phyloP scores from a whole-genome alignment of 2,113 vertebrate species.

The Datnioides undecimradiatus region DNA sequence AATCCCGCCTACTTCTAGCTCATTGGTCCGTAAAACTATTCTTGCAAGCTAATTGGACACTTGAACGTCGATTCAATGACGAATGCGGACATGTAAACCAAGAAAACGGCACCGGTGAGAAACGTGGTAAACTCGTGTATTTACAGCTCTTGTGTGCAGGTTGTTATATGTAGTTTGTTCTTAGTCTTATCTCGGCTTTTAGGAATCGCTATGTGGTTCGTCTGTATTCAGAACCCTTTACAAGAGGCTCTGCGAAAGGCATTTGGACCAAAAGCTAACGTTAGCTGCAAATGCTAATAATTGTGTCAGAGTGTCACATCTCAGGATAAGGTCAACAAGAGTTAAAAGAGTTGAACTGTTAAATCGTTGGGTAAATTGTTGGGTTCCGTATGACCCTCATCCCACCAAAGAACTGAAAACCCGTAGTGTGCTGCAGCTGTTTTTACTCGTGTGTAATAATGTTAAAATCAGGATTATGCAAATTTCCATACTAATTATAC shows the following conservation, averaged over 20 bases:
- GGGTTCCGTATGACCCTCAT: neutral
- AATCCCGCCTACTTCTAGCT: constrained; percentile 37
- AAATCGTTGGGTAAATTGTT: neutral
- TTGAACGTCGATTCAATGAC: constrained; percentile 25
- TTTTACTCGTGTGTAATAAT: neutral
- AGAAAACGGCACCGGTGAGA: constrained; percentile 43
- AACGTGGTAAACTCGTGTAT: constrained; percentile 70
- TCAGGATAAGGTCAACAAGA: neutral
- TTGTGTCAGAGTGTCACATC: constrained; percentile 4
- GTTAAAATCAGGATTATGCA: neutral
- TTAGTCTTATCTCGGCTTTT: neutral
- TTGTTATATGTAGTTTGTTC: neutral
- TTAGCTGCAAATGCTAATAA: constrained; percentile 57
- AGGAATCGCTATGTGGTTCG: rapidly evolving
- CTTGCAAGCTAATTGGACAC: constrained; percentile 65
- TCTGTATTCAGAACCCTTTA: neutral
- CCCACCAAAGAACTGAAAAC: rapidly evolving
- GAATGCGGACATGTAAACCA: constrained; percentile 32
- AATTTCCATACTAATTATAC: rapidly evolving
- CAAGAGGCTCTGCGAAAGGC: neutral
- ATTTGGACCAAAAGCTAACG: constrained; percentile 29
- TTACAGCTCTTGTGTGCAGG: neutral
- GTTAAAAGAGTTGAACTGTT: neutral
- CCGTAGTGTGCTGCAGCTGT: no score
- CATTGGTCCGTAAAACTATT: constrained; percentile 62